Evolutionary conservation across 1,140 invertebrate species (phyloP), one percentile per base, ranked within the genome.

Genomic region (Bacillus rossius): DNA sequence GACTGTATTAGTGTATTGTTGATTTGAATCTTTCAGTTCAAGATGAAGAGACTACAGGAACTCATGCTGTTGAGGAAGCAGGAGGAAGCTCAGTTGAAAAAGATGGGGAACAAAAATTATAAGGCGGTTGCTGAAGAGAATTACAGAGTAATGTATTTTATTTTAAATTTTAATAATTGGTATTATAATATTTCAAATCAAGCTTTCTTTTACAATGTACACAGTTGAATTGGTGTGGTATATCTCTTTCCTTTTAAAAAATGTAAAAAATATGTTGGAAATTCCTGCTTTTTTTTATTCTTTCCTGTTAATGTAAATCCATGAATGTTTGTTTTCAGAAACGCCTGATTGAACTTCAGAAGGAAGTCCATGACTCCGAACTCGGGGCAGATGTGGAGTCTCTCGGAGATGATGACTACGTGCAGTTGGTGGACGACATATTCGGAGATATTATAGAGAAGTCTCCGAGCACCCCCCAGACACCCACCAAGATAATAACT

Each of bases 41-140:
- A 17, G 29, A 68, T 48, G 22, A 23, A 41, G 29, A 8, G 38
- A 37, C 17, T 55, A 1, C 29, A 41, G 26, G 81, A 85, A 67
- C 79, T 84, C 10, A 70, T 83, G 13, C 65, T 75, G 14, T 69
- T 85, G 17, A 73, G 80, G 54, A 72, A 80, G 49, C 71, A 82
- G 49, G 87, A 89, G 63, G 86, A 88, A 67, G 66, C 71, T 29
- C 75, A 79, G 8, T 69, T 88, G 40, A 80, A 81, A 57, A 79
- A 81, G 65, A 77, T 80, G 69, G 84, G 84, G 53, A 80, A 81
- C 49, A 83, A 81, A 65, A 82, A 85, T 62, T 83, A 80, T 55
- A 81, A 82, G 64, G 77, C 84, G 67, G 80, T 84, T 58, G 87
- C 87, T 8, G 86, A 89, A 64, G 76, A 80, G 67, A 81, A 86